Evolutionary conservation across 37 sponge, comb jelly and placozoan genomes (phyloP).

Genomic region (Hexactinellida sp.): DNA sequence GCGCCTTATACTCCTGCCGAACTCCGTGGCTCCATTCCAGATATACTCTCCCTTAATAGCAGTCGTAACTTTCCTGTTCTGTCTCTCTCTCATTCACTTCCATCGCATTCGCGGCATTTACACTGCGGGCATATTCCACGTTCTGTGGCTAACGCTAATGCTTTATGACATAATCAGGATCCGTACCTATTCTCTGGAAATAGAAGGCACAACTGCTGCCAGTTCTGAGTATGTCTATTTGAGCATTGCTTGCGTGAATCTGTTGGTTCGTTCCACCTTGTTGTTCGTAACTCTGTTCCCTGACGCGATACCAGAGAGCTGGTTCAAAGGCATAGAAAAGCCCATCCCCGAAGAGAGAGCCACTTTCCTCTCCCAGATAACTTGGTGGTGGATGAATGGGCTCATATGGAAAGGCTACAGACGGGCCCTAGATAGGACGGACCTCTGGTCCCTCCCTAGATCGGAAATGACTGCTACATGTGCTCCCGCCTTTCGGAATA

Average conservation of each 20-base stretch:
- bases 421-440: conserved; percentile 31
- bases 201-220: not conserved
- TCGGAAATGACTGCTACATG: conserved; percentile 42
- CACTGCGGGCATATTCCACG: conserved; percentile 38
- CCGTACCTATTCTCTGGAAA: conserved; percentile 33
- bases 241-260: not conserved
- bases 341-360: conserved; percentile 28
- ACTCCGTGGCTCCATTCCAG: conserved; percentile 26
- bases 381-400: conserved; percentile 73
- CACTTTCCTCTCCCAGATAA: conserved; percentile 39
- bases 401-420: conserved; percentile 52
- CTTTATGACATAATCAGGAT: conserved; percentile 38
- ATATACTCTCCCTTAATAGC: conserved; percentile 36
- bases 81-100: conserved; percentile 17
- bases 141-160: conserved; percentile 52
- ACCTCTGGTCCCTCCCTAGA: conserved; percentile 46
- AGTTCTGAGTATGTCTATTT: not conserved
- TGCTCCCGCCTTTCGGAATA: conserved; percentile 29
- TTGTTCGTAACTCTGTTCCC: conserved; percentile 45
- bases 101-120: conserved; percentile 32
- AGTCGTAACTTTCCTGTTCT: conserved; percentile 30
- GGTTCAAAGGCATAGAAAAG: conserved; percentile 14
- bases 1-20: not conserved
- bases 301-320: conserved; percentile 17
- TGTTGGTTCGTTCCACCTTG: conserved; percentile 22